Conservation (phyloP, 2,888 invertebrate genomes). For the Nomada hirtipes region DNA sequence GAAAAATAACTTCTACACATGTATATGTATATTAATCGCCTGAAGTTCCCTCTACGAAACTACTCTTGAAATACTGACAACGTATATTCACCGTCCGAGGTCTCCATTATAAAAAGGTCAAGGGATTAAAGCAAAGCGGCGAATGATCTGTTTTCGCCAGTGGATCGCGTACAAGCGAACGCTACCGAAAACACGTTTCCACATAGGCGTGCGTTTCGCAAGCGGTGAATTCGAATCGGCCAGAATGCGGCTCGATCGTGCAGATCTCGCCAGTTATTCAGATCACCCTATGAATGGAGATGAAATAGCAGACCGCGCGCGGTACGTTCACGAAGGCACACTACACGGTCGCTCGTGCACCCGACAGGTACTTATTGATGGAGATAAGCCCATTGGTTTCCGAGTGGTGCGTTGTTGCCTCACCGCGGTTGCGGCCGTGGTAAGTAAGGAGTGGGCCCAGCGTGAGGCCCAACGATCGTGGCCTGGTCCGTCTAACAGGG, state of each 20-base stretch:
- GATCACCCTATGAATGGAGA: slow-evolving; percentile 67
- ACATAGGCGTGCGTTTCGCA: slow-evolving; percentile 30
- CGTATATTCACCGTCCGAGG: too few relatives aligned
- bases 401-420: slow-evolving; percentile 69
- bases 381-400: slow-evolving; percentile 69
- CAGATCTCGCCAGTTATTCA: slow-evolving; percentile 41
- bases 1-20: too few relatives aligned
- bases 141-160: not conserved
- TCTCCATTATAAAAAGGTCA: too few relatives aligned
- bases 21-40: too few relatives aligned
- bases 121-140: not conserved
- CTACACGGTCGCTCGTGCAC: slow-evolving; percentile 61
- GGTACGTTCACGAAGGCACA: slow-evolving; percentile 57
- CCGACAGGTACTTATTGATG: slow-evolving; percentile 73
- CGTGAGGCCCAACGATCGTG: slow-evolving; percentile 69
- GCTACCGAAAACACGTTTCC: slow-evolving; percentile 37
- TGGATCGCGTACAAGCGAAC: slow-evolving; percentile 7
- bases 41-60: too few relatives aligned
- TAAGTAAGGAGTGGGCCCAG: slow-evolving; percentile 70
- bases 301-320: slow-evolving; percentile 53
- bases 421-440: slow-evolving; percentile 57
- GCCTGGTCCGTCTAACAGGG: slow-evolving; percentile 56
- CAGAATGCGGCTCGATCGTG: slow-evolving; percentile 19
- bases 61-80: too few relatives aligned
- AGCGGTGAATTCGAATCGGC: slow-evolving; percentile 8